Base-by-base conservation (phyloP, 2,888 invertebrate species). In the Anthrax anthrax region DNA sequence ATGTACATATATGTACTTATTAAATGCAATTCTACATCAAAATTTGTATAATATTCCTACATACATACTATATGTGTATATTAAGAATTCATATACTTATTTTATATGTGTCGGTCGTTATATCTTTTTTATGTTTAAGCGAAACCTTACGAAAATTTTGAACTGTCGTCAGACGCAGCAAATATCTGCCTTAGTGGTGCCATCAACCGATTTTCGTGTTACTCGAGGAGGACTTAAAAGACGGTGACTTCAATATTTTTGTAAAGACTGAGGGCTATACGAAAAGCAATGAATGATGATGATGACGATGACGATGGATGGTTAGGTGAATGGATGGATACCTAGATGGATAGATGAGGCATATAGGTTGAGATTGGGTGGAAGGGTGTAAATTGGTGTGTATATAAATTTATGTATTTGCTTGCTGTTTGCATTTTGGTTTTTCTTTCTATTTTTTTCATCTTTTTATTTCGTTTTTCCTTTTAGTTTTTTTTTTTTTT, bases 141-240 rank as follows among this genome's bases (percentile, higher is more conserved):
- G 42, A 46, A 46, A 46, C 46, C 46, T 37, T 46, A 46, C 42
- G 46, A 46, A 46, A 46, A 46, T 42, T 46, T 36, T 40, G 29
- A 32, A 9, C 12, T 12, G 37, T 19, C 42, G 37, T 19, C 42
- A 32, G 46, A 46, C 41, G 46, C 42, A 32, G 13, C 29, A 12
- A 32, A 32, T 46, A 41, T 46, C 37, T 37, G 37, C 42, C 40
- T 41, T 36, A 37, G 41, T 32, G 29, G 29, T 41, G 42, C 42
- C 41, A 42, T 46, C 46, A 46, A 40, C 41, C 46, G 46, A 46
- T 46, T 46, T 46, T 46, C 42, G 46, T 46, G 37, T 41, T 41
- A 41, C 41, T 37, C 29, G 29, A 32, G 29, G 29, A 46, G 40
- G 42, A 42, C 46, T 46, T 41, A 23, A 42, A 46, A 42, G 46